phyloP scores from a whole-genome alignment of 2,888 invertebrate species.

The Agonopterix subpropinquella region DNA sequence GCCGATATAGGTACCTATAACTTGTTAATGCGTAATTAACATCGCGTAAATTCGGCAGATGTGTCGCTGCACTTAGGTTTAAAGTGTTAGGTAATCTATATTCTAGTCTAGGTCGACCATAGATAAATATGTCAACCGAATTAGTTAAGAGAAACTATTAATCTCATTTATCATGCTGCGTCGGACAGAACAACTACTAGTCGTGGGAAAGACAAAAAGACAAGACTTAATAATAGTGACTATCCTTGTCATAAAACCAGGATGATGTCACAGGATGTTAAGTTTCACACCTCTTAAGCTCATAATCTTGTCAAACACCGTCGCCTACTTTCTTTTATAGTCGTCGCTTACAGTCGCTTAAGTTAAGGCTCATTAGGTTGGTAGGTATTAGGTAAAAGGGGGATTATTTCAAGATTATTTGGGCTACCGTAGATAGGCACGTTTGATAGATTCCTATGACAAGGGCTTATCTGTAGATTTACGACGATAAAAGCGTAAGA shows the following conservation, averaged over 20 bases:
- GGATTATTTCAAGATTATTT: constrained; percentile 32
- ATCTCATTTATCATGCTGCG: no score
- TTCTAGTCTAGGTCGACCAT: no score
- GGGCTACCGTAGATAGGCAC: constrained; percentile 17
- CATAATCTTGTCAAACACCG: constrained; percentile 37
- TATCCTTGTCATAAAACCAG: constrained; percentile 8
- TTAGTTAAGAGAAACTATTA: no score
- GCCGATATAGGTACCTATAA: no score
- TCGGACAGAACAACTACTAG: no score
- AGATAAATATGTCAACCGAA: no score
- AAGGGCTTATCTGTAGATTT: constrained; percentile 19
- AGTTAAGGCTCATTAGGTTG: constrained; percentile 2
- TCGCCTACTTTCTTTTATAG: constrained; percentile 28
- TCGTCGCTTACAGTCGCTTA: no score
- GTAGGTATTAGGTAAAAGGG: constrained; percentile 2
- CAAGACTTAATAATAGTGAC: neutral
- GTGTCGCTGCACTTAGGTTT: no score
- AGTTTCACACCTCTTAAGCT: constrained; percentile 21
- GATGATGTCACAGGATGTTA: constrained; percentile 19
- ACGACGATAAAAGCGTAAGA: constrained; percentile 16
- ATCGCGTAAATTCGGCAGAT: no score
- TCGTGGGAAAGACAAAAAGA: neutral
- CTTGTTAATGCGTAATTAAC: no score
- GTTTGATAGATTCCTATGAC: constrained; percentile 37
- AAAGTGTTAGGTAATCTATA: no score